phyloP scores from a whole-genome alignment of 2,797 vertebrate genomes.

The Aplochiton taeniatus region DNA sequence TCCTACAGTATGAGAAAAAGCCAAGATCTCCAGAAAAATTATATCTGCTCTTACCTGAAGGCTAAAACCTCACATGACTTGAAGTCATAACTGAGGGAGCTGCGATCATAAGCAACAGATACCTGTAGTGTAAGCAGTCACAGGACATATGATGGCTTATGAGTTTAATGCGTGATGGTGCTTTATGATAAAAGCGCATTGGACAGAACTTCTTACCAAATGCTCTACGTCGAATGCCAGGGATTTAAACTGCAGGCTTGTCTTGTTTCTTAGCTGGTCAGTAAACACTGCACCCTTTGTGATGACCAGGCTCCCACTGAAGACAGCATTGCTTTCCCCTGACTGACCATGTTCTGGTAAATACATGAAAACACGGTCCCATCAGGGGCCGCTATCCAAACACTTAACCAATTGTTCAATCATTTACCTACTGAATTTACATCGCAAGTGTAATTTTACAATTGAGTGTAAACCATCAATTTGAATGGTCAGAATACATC shows the following conservation, averaged over 20 bases:
- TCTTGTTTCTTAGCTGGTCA: constrained; percentile 65
- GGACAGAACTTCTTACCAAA: constrained; percentile 54
- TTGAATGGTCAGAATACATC: background rate
- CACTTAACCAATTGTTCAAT: background rate
- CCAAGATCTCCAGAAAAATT: background rate
- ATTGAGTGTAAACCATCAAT: background rate
- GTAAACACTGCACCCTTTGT: constrained; percentile 53
- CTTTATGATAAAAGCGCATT: background rate
- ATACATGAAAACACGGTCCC: background rate
- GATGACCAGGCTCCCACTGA: constrained; percentile 61
- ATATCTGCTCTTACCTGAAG: constrained; percentile 66
- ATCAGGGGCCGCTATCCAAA: background rate
- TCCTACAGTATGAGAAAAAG: background rate
- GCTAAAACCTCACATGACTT: constrained; percentile 52
- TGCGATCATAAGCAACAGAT: constrained; percentile 42
- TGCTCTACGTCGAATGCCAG: constrained; percentile 70
- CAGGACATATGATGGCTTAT: background rate
- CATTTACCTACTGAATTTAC: background rate
- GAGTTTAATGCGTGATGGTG: background rate
- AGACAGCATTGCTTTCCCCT: constrained; percentile 15
- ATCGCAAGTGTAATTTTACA: background rate
- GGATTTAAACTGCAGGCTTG: constrained; percentile 63
- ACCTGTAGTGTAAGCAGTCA: constrained; percentile 65
- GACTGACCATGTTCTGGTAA: background rate
- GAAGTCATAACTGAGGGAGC: constrained; percentile 48